phyloP scores from a whole-genome alignment of 92 coral and sea anemone species.

The Bergia puertoricense region DNA sequence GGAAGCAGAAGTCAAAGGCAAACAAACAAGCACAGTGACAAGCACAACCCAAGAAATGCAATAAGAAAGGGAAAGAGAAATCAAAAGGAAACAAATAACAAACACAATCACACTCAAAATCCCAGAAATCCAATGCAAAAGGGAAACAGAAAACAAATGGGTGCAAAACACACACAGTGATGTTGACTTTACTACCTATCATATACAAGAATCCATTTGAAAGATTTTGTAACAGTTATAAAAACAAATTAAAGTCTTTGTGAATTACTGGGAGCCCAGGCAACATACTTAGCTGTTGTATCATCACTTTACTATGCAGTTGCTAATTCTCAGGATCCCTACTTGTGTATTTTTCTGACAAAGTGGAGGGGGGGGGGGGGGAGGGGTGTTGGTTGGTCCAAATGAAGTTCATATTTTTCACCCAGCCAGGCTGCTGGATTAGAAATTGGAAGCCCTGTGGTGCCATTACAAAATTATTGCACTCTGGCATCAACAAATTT shows the following conservation, averaged over 20 bases:
- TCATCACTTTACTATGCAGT: no score
- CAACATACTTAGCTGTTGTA: no score
- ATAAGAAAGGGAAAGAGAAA: constrained; percentile 15
- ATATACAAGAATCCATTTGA: no score
- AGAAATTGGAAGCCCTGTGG: background rate
- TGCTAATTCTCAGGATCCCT: background rate
- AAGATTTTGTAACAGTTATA: no score
- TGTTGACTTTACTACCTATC: no score
- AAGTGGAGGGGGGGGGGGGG: background rate
- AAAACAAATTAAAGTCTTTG: no score
- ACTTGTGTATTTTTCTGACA: background rate
- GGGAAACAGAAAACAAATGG: no score
- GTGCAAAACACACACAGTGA: no score
- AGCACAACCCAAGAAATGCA: constrained; percentile 26
- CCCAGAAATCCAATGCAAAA: no score
- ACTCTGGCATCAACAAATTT: background rate
- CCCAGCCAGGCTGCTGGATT: background rate
- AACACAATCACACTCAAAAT: no score
- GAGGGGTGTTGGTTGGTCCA: background rate
- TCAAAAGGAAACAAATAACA: no score
- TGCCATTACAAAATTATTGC: background rate
- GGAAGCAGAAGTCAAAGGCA: constrained; percentile 27
- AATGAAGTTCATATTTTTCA: background rate
- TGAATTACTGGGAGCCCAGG: no score
- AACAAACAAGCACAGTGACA: constrained; percentile 14